These are phyloP conservation scores for Steinernema khuongi DNA, from an alignment of 1,140 invertebrate species.

Conservation along the genomic window DNA sequence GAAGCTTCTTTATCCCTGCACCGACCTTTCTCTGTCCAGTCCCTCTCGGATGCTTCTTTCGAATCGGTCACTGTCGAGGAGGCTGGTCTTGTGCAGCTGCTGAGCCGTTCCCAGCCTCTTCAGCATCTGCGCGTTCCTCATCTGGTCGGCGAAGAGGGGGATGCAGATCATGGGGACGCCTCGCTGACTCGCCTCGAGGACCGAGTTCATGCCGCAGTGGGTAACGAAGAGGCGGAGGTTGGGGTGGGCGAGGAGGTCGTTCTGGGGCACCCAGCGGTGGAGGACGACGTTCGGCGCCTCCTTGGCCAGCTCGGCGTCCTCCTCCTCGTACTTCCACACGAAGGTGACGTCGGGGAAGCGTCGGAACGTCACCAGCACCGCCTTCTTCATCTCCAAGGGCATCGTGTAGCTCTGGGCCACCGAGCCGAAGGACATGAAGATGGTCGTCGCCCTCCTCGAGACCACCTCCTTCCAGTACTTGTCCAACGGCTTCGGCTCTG, in stretches of 20 bases:
- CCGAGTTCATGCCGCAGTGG: slow-evolving; percentile 61
- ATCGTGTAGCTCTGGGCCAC: slow-evolving; percentile 11
- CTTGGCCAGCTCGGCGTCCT: slow-evolving; percentile 25
- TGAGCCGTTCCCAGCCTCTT: slow-evolving; percentile 17
- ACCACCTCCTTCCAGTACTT: background rate
- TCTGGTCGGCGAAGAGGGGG: slow-evolving; percentile 61
- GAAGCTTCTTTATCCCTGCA: background rate
- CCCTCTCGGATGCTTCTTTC: background rate
- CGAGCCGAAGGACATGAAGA: background rate
- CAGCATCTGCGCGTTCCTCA: slow-evolving; percentile 37
- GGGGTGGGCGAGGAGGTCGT: slow-evolving; percentile 30
- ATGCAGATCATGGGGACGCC: slow-evolving; percentile 62
- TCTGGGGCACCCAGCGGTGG: slow-evolving; percentile 35
- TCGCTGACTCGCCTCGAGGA: slow-evolving; percentile 61
- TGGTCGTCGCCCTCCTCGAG: background rate
- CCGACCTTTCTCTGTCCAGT: background rate
- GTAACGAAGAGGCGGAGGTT: slow-evolving; percentile 53
- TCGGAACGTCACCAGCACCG: background rate
- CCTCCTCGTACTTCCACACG: slow-evolving; percentile 39
- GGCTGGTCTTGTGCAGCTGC: background rate
- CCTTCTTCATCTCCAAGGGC: slow-evolving; percentile 1
- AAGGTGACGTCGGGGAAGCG: slow-evolving; percentile 33
- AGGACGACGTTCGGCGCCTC: slow-evolving; percentile 25
- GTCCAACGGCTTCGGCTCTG: slow-evolving; percentile 1
- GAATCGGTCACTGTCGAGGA: background rate